Percentiles rank a stretch among this genome's conserved stretches.
These are phyloP conservation scores for Gymnoscopelus microlampas DNA, from an alignment of 2,797 vertebrate species.

Conservation along the genomic window DNA sequence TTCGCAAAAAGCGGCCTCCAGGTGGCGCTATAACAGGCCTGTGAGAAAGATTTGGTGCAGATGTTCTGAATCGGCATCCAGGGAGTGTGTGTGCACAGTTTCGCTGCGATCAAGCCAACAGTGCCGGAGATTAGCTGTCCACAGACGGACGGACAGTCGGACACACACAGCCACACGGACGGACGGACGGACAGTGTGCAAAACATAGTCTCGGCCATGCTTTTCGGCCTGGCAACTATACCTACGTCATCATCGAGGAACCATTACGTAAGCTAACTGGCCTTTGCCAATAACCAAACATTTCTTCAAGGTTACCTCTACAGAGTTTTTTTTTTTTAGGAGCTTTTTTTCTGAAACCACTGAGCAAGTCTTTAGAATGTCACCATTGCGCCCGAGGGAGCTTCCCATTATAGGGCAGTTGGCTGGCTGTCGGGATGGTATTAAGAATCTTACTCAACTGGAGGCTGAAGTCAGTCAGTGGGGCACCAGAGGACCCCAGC, in stretches of 20 bases:
- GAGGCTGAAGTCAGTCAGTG: conserved; percentile 46
- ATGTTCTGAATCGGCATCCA: no score
- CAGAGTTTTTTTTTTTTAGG: background rate
- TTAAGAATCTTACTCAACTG: conserved; percentile 54
- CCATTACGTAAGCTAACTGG: background rate
- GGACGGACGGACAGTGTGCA: no score
- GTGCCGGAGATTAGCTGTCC: no score
- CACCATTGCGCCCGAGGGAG: conserved; percentile 27
- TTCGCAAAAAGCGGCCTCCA: no score
- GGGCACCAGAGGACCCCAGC: conserved; percentile 28
- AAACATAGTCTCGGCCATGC: no score
- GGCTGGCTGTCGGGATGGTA: conserved; percentile 51
- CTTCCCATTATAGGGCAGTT: conserved; percentile 11
- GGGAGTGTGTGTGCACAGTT: no score
- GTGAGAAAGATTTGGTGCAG: no score
- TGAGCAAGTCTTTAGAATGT: conserved; percentile 5
- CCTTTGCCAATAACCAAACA: background rate
- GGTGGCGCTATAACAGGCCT: no score
- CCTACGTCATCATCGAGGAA: background rate
- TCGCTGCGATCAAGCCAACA: no score
- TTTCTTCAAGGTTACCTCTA: background rate
- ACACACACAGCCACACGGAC: no score
- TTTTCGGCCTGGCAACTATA: no score
- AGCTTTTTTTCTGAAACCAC: background rate
- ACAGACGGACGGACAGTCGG: no score